Base-by-base conservation (phyloP, 2,797 vertebrate species). In the Sparus aurata region DNA sequence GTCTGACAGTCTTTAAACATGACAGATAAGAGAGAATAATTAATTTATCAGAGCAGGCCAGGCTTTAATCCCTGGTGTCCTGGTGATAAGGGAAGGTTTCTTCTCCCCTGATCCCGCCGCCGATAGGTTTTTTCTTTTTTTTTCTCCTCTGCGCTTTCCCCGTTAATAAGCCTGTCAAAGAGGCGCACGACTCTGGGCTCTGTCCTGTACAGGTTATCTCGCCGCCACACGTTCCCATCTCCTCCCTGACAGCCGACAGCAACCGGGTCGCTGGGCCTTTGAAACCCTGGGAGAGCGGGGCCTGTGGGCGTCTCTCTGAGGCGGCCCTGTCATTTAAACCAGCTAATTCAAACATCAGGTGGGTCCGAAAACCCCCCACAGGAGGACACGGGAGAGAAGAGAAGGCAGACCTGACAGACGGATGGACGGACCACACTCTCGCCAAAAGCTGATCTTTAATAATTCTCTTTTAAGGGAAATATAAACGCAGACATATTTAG, bases 91-190 rank as follows among this genome's bases (percentile, higher is more conserved):
- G 83, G 82, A 90, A 85, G 93, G 92, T 92, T 95, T 92, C 94
- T 91, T 94, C 93, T 92, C 91, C 84, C 87, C 87, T 95, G 96
- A 95, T 92, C 77, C 85, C 89, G 86, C 49, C 64, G 72, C 82
- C 83, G 95, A 96, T 95, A 95, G 82, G 83, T 80, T 77, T 79
- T 84, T 7, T 89, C 85, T 92, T 91, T 25, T n/a, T 25, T 27
- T 27, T 27, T n/a, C n/a, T n/a, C n/a, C 92, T 89, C 73, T 67
- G 79, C 85, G 89, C 82, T 91, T 87, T 89, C 30, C 30, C 86
- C 80, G 93, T 95, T 97, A 95, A 95, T 95, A 95, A 96, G 93
- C 90, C 95, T 95, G 89, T 96, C 94, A 93, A 92, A 90, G 90
- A 91, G 92, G 90, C 87, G 45, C 80, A 85, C 43, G 90, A 86